phyloP scores from a whole-genome alignment of 2,888 invertebrate genomes.

The Andrena camellia region DNA sequence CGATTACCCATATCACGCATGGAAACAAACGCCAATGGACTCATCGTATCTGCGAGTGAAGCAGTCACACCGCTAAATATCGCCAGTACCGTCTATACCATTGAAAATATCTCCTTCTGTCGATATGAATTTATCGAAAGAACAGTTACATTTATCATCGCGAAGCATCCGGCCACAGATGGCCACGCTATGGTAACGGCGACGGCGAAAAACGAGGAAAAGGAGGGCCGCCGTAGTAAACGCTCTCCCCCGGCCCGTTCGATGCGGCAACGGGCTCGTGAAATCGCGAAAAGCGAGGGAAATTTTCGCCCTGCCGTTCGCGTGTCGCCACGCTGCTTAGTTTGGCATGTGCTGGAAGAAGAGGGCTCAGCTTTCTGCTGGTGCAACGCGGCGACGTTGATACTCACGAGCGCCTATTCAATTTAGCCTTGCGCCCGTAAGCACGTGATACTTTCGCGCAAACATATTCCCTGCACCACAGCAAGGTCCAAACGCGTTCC shows the following conservation, averaged over 20 bases:
- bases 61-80: no score
- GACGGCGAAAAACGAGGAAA: not conserved
- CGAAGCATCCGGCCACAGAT: not conserved
- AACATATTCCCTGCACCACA: no score
- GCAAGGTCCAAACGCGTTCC: no score
- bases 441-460: constrained; percentile 35
- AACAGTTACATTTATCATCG: no score
- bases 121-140: no score
- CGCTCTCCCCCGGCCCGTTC: not conserved
- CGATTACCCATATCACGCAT: no score
- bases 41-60: no score
- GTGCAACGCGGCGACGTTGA: constrained; percentile 45
- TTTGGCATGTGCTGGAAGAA: constrained; percentile 52
- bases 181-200: not conserved
- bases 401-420: constrained; percentile 48
- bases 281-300: constrained; percentile 13
- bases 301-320: constrained; percentile 44
- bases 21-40: no score
- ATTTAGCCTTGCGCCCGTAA: constrained; percentile 50
- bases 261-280: constrained; percentile 6
- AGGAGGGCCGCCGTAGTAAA: not conserved
- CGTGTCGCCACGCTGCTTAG: constrained; percentile 36
- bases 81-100: no score
- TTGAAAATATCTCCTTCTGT: no score
- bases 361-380: constrained; percentile 38